A percentile compares a stretch with the other conserved stretches of the same genome.
Conservation (phyloP, 1,140 invertebrate genomes). For the Drosophila jambulina region DNA sequence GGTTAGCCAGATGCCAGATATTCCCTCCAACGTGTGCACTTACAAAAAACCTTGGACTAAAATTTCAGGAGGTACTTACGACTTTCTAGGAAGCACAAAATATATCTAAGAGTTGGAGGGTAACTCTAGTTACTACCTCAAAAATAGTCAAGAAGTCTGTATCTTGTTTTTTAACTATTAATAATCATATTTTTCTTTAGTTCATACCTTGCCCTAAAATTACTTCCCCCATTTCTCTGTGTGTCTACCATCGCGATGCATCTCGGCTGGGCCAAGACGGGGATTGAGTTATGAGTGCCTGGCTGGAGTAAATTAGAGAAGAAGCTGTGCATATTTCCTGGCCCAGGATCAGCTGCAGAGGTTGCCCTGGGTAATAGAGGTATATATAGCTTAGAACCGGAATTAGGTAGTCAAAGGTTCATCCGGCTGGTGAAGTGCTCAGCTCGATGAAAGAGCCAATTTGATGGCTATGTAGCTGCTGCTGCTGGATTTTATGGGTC, state of each 20-base stretch:
- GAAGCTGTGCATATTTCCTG: slow-evolving; percentile 34
- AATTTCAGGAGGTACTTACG: neutral
- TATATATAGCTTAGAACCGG: slow-evolving; percentile 18
- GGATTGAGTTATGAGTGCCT: slow-evolving; percentile 44
- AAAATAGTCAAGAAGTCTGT: neutral
- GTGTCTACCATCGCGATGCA: neutral
- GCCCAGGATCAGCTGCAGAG: slow-evolving; percentile 34
- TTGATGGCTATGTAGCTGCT: slow-evolving; percentile 19
- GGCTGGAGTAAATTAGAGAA: slow-evolving; percentile 40
- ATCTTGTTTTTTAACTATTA: neutral
- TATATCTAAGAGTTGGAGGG: neutral
- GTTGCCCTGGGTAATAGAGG: slow-evolving; percentile 21
- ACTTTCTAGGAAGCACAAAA: neutral
- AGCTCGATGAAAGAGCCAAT: slow-evolving; percentile 14
- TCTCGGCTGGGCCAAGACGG: slow-evolving; percentile 1
- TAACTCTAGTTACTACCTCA: neutral
- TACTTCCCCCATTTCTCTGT: neutral
- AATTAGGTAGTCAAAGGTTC: slow-evolving; percentile 43
- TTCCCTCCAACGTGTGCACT: neutral
- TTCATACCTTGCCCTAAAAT: neutral
- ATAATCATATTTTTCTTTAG: neutral
- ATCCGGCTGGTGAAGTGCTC: slow-evolving; percentile 25
- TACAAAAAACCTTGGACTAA: fast-evolving
- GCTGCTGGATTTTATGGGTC: slow-evolving; percentile 18
- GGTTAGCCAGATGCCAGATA: slow-evolving; percentile 20